Percentiles rank a stretch among this genome's conserved stretches.
Evolutionary conservation across 2,113 vertebrate genomes (phyloP).

Genomic region (Pterocles orientalis): DNA sequence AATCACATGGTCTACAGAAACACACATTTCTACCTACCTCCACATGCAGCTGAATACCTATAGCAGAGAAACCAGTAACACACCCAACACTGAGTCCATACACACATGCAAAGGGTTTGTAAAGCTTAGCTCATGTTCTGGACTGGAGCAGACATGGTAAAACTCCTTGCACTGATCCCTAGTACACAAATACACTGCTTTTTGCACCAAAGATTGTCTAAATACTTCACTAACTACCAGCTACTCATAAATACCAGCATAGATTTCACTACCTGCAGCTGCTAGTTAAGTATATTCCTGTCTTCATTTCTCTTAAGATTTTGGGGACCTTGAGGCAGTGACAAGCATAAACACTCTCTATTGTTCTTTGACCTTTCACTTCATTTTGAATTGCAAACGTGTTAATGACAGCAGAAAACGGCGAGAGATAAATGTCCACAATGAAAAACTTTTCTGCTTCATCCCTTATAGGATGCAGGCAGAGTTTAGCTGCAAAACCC

Average conservation of each 20-base stretch:
- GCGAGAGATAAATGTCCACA: not conserved
- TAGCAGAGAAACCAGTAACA: not conserved
- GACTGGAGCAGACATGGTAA: not conserved
- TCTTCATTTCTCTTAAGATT: not conserved
- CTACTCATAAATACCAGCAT: not conserved
- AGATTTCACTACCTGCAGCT: not conserved
- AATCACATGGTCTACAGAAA: not conserved
- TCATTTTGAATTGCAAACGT: not conserved
- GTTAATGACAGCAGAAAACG: not conserved
- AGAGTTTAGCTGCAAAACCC: not conserved
- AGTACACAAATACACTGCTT: not conserved
- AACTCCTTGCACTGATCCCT: not conserved
- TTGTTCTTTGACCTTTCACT: not conserved
- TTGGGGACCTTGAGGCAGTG: not conserved
- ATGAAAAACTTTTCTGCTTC: not conserved
- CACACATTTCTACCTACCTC: not conserved
- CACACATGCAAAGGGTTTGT: not conserved
- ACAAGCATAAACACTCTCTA: not conserved
- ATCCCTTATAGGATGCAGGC: fast-evolving
- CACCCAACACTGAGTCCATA: not conserved
- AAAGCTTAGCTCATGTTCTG: not conserved
- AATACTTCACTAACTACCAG: not conserved
- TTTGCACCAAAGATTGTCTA: not conserved
- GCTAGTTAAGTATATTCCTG: not conserved
- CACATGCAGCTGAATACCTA: not conserved